Conservation (phyloP, 2,888 invertebrate species). For the Caenorhabditis angaria region DNA sequence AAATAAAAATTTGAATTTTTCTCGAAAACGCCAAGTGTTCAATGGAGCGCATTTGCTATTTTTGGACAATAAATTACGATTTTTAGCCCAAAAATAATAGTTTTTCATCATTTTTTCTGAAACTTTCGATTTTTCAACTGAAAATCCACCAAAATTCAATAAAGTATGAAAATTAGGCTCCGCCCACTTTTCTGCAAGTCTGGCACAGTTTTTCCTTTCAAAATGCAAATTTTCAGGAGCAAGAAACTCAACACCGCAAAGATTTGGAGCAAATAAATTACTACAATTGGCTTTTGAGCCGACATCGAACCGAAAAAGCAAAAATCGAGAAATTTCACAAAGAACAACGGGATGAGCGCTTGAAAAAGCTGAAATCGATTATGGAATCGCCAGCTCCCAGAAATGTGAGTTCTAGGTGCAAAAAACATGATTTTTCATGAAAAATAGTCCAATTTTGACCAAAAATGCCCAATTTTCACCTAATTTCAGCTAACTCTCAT, state of each 20-base stretch:
- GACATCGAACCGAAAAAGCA: slow-evolving; percentile 36
- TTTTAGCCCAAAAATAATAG: neutral
- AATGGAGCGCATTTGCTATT: too few relatives aligned
- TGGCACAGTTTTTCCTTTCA: too few relatives aligned
- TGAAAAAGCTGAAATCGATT: slow-evolving; percentile 22
- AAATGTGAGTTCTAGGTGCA: slow-evolving; percentile 29
- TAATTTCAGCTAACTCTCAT: slow-evolving; percentile 26
- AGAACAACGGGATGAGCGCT: slow-evolving; percentile 22
- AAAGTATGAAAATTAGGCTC: neutral
- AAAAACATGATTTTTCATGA: neutral
- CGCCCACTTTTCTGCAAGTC: neutral
- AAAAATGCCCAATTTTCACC: neutral
- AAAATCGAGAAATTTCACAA: slow-evolving; percentile 32
- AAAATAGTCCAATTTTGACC: neutral
- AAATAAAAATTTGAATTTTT: neutral
- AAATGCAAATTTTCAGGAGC: neutral
- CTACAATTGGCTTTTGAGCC: slow-evolving; percentile 40
- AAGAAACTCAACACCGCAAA: slow-evolving; percentile 19
- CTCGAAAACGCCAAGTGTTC: too few relatives aligned
- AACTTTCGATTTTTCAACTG: neutral
- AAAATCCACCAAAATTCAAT: neutral
- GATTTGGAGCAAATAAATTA: slow-evolving; percentile 38
- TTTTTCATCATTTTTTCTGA: neutral
- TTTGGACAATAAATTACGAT: neutral
- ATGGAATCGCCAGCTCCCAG: slow-evolving; percentile 25